Percentiles rank a stretch among this genome's conserved stretches.
phyloP scores from a whole-genome alignment of 1,140 invertebrate species.

The Diploscapter pachys region DNA sequence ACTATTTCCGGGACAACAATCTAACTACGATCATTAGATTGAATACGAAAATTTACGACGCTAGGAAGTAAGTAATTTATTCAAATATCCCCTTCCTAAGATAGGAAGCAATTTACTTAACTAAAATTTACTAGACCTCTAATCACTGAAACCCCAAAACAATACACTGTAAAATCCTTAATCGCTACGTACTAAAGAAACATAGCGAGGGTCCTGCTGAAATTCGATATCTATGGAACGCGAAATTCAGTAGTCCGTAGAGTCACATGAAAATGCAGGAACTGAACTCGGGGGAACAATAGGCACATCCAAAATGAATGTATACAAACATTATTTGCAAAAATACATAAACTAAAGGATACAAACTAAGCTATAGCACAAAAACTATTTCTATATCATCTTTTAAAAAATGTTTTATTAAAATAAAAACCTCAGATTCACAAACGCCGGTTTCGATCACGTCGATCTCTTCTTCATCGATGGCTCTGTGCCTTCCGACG shows the following conservation, averaged over 20 bases:
- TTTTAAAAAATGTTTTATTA: background rate
- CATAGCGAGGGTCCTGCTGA: too few species aligned
- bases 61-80: slow-evolving; percentile 63
- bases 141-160: too few species aligned
- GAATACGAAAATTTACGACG: slow-evolving; percentile 93
- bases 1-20: slow-evolving; percentile 84
- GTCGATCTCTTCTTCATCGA: slow-evolving; percentile 94
- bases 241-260: too few species aligned
- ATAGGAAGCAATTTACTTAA: too few species aligned
- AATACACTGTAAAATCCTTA: too few species aligned
- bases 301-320: too few species aligned
- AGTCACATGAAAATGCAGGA: too few species aligned
- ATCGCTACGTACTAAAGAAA: too few species aligned
- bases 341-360: background rate
- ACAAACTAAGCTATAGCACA: background rate
- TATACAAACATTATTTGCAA: background rate
- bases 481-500: slow-evolving; percentile 85
- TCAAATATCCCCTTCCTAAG: slow-evolving; percentile 12
- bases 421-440: slow-evolving; percentile 67
- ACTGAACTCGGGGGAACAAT: too few species aligned
- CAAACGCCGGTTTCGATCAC: slow-evolving; percentile 86
- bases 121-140: too few species aligned
- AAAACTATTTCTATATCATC: background rate
- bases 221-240: too few species aligned
- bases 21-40: slow-evolving; percentile 87